Conservation (phyloP, 1,140 invertebrate genomes). For the Leguminivora glycinivorella region DNA sequence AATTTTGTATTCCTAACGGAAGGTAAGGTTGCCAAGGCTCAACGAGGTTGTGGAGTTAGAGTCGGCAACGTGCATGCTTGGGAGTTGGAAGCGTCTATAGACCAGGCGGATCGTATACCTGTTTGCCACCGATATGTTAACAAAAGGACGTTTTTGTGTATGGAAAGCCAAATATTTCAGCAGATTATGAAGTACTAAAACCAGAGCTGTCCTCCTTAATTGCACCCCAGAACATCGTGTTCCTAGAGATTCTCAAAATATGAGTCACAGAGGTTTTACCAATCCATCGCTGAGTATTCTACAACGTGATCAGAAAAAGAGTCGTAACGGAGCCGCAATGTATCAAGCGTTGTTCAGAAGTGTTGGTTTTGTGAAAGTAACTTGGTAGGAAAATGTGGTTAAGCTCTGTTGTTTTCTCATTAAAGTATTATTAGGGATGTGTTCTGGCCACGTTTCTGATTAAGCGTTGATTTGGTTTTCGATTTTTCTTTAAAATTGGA, state of each 20-base stretch:
- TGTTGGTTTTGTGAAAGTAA: not conserved
- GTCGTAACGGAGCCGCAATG: not conserved
- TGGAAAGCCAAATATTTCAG: too few species aligned
- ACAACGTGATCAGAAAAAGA: not conserved
- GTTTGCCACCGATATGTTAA: too few species aligned
- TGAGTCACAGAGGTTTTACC: not conserved
- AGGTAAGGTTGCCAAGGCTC: too few species aligned
- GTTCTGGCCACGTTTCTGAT: not conserved
- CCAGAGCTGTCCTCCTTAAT: not conserved
- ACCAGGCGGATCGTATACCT: too few species aligned
- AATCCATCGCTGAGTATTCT: not conserved
- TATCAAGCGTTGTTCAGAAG: not conserved
- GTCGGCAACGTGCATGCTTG: too few species aligned
- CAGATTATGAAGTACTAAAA: not conserved
- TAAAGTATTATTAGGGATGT: slow-evolving; percentile 1
- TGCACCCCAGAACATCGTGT: not conserved
- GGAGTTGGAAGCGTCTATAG: too few species aligned
- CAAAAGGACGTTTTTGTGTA: too few species aligned
- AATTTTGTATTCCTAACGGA: too few species aligned
- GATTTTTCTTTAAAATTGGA: not conserved
- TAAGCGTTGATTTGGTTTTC: not conserved
- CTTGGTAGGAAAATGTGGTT: not conserved
- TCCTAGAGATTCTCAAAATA: not conserved
- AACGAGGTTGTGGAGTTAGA: too few species aligned
- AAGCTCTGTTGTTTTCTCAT: not conserved